These are phyloP conservation scores for Caracal caracal DNA, from an alignment of 2,113 vertebrate genomes.

Conservation along the genomic window DNA sequence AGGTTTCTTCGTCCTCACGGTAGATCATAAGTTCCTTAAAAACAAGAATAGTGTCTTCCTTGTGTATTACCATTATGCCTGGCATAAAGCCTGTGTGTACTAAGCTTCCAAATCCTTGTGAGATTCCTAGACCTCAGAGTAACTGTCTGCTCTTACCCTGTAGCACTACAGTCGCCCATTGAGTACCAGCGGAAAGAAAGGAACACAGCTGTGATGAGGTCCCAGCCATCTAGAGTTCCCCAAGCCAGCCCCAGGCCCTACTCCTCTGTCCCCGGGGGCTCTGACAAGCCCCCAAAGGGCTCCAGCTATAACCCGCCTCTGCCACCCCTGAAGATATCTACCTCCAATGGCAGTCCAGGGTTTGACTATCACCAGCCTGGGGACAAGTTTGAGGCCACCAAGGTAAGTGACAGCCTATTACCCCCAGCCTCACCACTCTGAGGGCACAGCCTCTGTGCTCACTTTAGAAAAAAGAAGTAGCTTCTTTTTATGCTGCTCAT, in stretches of 20 bases:
- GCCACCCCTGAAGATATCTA: conserved; percentile 92
- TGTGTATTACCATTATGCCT: not conserved
- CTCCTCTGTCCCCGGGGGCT: conserved; percentile 89
- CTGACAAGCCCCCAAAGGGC: conserved; percentile 90
- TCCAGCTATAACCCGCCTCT: conserved; percentile 88
- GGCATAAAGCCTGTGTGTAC: not conserved
- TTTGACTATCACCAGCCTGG: conserved; percentile 90
- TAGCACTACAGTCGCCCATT: conserved; percentile 97
- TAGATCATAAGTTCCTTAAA: not conserved
- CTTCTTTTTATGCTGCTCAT: not conserved
- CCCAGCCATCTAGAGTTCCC: conserved; percentile 85
- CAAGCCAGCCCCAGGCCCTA: conserved; percentile 92
- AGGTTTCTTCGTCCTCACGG: not conserved
- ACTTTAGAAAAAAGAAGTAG: not conserved
- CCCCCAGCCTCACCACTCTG: not conserved
- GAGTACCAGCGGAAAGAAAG: conserved; percentile 95
- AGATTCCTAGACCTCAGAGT: not conserved
- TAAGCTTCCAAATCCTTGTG: not conserved
- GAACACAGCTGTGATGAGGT: conserved; percentile 89
- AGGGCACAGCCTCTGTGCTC: not conserved
- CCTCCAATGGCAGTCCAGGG: conserved; percentile 94
- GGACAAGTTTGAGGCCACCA: conserved; percentile 91
- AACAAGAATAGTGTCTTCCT: not conserved
- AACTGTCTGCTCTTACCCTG: conserved; percentile 4
- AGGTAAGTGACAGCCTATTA: conserved; percentile 83